Evolutionary conservation across 1,140 invertebrate genomes (phyloP).

Genomic region (Psilanteris sp.): DNA sequence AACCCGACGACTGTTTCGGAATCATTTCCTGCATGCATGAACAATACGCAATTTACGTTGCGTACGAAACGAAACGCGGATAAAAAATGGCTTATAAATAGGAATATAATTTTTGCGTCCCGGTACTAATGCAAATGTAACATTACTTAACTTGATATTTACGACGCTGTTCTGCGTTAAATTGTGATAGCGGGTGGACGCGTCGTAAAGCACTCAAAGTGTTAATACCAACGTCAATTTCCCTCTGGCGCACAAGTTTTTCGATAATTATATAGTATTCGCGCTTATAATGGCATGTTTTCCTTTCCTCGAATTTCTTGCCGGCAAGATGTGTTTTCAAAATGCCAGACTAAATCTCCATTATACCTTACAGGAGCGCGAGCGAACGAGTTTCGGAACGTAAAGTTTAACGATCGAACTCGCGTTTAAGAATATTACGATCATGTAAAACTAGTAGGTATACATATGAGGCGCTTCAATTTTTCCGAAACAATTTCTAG

Average conservation of each 20-base stretch:
- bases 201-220: slow-evolving; percentile 50
- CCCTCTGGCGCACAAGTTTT: slow-evolving; percentile 49
- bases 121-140: slow-evolving; percentile 33
- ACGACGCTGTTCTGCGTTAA: slow-evolving; percentile 31
- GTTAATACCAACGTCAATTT: slow-evolving; percentile 57
- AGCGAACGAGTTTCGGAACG: slow-evolving; percentile 61
- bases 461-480: slow-evolving; percentile 53
- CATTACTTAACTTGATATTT: slow-evolving; percentile 51
- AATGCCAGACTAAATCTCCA: slow-evolving; percentile 56
- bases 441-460: slow-evolving; percentile 64
- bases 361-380: slow-evolving; percentile 54
- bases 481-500: slow-evolving; percentile 15
- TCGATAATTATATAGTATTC: slow-evolving; percentile 61
- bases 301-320: slow-evolving; percentile 61
- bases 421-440: slow-evolving; percentile 69
- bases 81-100: slow-evolving; percentile 20
- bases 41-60: slow-evolving; percentile 24
- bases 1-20: too few relatives aligned
- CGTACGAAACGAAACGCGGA: slow-evolving; percentile 7
- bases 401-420: slow-evolving; percentile 69
- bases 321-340: slow-evolving; percentile 51
- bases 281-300: slow-evolving; percentile 57
- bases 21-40: slow-evolving; percentile 11
- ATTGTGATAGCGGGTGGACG: slow-evolving; percentile 48
- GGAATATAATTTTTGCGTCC: slow-evolving; percentile 13